phyloP scores from a whole-genome alignment of 2,888 invertebrate species.

The Hypena proboscidalis region DNA sequence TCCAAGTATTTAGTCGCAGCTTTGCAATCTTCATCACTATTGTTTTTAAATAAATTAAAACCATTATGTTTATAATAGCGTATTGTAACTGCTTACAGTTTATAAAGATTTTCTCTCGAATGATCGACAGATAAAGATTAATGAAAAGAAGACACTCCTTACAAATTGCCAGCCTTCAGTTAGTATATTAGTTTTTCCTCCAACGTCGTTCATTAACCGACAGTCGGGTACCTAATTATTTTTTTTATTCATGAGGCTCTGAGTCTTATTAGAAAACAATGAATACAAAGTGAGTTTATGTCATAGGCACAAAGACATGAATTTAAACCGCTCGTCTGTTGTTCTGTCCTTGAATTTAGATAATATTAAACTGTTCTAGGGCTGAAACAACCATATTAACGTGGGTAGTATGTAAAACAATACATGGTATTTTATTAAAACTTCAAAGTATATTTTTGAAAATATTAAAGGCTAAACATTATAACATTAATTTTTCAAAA shows the following conservation, averaged over 20 bases:
- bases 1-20: too few species aligned
- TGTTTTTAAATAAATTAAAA: too few species aligned
- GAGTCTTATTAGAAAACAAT: slow-evolving; percentile 54
- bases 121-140: slow-evolving; percentile 70
- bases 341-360: slow-evolving; percentile 35
- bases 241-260: slow-evolving; percentile 58
- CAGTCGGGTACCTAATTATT: slow-evolving; percentile 51
- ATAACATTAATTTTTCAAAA: too few species aligned
- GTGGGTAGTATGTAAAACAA: slow-evolving; percentile 4
- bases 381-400: slow-evolving; percentile 7
- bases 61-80: too few species aligned
- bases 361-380: slow-evolving; percentile 13
- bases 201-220: slow-evolving; percentile 30
- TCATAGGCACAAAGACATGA: slow-evolving; percentile 37
- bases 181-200: slow-evolving; percentile 69
- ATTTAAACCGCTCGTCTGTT: slow-evolving; percentile 35
- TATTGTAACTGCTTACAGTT: too few species aligned
- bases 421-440: neutral
- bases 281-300: slow-evolving; percentile 54
- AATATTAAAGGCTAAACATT: too few species aligned
- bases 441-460: neutral
- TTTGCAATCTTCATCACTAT: too few species aligned
- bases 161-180: slow-evolving; percentile 59
- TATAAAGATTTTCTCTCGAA: slow-evolving; percentile 52
- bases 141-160: slow-evolving; percentile 64